Evolutionary conservation across 2,797 vertebrate genomes (phyloP), one percentile per base, ranked within the genome.

Genomic region (Phaenicophaeus curvirostris): DNA sequence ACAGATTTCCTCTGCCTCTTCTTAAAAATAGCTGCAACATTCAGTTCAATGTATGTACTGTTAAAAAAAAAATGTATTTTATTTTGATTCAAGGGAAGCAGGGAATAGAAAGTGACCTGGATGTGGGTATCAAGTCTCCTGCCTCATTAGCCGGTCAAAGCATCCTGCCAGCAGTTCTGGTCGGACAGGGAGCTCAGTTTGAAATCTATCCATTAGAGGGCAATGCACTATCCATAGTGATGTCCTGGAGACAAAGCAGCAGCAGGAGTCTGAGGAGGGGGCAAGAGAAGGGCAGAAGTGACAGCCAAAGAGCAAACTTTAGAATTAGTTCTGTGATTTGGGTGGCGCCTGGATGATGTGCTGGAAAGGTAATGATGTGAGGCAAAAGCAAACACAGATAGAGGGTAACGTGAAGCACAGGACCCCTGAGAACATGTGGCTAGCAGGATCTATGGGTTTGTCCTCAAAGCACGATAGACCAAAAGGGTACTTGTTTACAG

Each of bases 191-290:
- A 84, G 54, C 75, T 87, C 85, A 91, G 50, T 95, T 89, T 85
- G 84, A 93, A 90, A 89, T 94, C 35, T 41, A 89, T 95, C 95
- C 87, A 90, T 95, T 94, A 94, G 93, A 95, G 90, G 93, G 88
- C 91, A 96, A 95, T 94, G 65, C 88, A 65, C 61, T 80, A 89
- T 95, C 93, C 94, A 28, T 1, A 44, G 77, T 59, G n/a, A 62
- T 50, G 48, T 65, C 77, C 85, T 55, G 48, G 33, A 91, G 66
- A 37, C 16, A 37, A 31, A 89, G 33, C 55, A 86, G 74, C 59
- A 79, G 61, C 39, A 72, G 25, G n/a, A 91, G 23, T 12, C 42
- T 75, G 54, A 83, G 74, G 9, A 90, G 20, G 13, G 24, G 30
- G 11, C 33, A 83, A 65, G 50, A 85, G 44, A 79, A 77, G 51